Evolutionary conservation across 2,113 vertebrate species (phyloP).

Genomic region (Petrocephalus microphthalmus): DNA sequence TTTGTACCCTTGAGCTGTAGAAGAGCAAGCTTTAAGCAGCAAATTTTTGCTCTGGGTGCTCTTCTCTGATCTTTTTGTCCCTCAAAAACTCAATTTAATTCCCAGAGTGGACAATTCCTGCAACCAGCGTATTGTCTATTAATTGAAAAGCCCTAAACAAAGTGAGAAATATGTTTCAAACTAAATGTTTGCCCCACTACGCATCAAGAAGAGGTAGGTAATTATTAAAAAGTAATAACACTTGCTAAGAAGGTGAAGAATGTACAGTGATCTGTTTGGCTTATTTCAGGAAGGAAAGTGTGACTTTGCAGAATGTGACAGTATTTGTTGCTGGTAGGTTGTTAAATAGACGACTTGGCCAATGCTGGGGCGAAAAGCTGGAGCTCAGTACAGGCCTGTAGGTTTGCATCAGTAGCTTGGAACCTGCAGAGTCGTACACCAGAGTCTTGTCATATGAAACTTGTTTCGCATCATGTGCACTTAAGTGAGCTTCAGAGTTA

Average conservation of each 20-base stretch:
- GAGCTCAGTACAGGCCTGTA: not conserved
- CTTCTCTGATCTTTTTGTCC: not conserved
- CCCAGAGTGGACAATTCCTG: not conserved
- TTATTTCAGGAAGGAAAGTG: not conserved
- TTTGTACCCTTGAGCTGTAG: no score
- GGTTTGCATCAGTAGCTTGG: not conserved
- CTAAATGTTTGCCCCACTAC: not conserved
- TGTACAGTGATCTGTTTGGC: not conserved
- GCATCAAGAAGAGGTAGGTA: not conserved
- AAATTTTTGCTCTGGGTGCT: no score
- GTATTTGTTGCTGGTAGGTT: not conserved
- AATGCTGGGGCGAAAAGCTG: not conserved
- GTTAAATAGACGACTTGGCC: not conserved
- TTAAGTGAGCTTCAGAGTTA: not conserved
- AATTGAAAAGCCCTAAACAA: not conserved
- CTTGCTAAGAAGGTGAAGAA: not conserved
- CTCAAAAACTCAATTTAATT: not conserved
- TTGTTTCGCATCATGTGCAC: not conserved
- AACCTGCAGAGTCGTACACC: not conserved
- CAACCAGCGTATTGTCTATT: not conserved
- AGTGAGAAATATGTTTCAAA: not conserved
- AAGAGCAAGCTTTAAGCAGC: no score
- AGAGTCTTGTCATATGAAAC: not conserved
- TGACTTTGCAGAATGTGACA: not conserved
- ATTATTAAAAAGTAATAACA: not conserved